Evolutionary conservation across 2,113 vertebrate species (phyloP), one percentile per base, ranked within the genome.

Genomic region (Naja naja): DNA sequence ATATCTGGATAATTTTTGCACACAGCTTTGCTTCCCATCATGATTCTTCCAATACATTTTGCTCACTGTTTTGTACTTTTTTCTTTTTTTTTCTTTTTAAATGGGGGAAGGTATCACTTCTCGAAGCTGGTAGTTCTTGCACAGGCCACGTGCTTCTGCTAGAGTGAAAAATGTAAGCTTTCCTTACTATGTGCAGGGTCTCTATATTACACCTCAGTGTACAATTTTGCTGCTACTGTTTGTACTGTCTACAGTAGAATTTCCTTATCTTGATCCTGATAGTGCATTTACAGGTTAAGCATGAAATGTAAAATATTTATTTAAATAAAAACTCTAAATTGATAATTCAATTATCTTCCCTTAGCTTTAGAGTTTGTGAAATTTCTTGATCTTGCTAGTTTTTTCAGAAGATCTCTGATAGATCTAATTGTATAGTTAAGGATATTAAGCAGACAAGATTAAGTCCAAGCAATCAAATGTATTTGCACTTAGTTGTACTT

Each of bases 221-320:
- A 97, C 98, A 97, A 98, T 98, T 98, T 98, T 98, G 98, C 98
- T 99, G 98, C 99, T 99, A 98, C 98, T 98, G 98, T 99, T 98
- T 98, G 97, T 98, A 98, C 98, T 97, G 98, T 98, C 98, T 96
- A 97, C 98, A 98, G 98, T 98, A 98, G 98, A 97, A 95, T 97
- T 97, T 98, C 98, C 98, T 97, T 97, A 97, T 97, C 98, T 97
- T 98, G 98, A 97, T 98, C 98, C 98, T 98, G 98, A 97, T 98
- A 98, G 98, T 98, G 98, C 98, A 97, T 98, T 97, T 97, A 98
- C 98, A 98, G 98, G 98, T 98, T 98, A 98, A 99, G 99, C 99
- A 99, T 99, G 98, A 98, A 98, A 98, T 98, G 98, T 98, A 98
- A 98, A 98, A 98, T 99, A 98, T 99, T 99, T 98, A 99, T 99